Evolutionary conservation across 2,888 invertebrate genomes (phyloP).

Genomic region (Tanytarsus gracilentus): DNA sequence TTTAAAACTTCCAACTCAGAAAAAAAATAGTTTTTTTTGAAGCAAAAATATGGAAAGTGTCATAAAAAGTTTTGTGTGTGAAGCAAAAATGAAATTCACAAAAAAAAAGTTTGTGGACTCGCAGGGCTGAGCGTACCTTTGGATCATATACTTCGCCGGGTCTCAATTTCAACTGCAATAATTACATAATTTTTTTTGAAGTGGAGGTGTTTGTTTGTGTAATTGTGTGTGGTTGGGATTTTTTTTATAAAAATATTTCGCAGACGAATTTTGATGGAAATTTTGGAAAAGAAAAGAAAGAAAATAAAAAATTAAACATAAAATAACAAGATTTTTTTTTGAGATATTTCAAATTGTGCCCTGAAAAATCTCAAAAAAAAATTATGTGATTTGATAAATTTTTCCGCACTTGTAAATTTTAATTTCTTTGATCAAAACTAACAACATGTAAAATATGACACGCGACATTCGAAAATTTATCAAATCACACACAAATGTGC

Average conservation of each 20-base stretch:
- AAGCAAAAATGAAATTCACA: slow-evolving; percentile 9
- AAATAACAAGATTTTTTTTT: slow-evolving; percentile 17
- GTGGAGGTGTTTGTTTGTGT: slow-evolving; percentile 1
- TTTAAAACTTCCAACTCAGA: no score
- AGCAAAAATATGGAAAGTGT: no score
- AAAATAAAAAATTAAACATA: slow-evolving; percentile 28
- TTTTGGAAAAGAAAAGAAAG: slow-evolving; percentile 17
- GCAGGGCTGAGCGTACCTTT: slow-evolving; percentile 52
- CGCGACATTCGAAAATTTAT: neutral
- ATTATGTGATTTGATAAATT: no score
- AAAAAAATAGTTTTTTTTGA: no score
- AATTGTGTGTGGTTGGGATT: slow-evolving; percentile 17
- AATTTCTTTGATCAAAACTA: no score
- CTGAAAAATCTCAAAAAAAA: no score
- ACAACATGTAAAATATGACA: neutral
- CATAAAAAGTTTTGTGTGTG: neutral
- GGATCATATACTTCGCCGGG: slow-evolving; percentile 67
- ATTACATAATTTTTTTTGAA: neutral
- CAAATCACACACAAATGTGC: neutral
- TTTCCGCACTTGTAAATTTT: no score
- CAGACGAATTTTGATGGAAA: slow-evolving; percentile 4
- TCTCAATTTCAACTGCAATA: slow-evolving; percentile 53
- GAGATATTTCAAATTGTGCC: neutral
- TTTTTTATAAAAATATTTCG: no score
- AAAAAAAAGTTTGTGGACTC: neutral